Evolutionary conservation across 2,113 vertebrate species (phyloP), one percentile per base, ranked within the genome.

Genomic region (Polypterus bichir): DNA sequence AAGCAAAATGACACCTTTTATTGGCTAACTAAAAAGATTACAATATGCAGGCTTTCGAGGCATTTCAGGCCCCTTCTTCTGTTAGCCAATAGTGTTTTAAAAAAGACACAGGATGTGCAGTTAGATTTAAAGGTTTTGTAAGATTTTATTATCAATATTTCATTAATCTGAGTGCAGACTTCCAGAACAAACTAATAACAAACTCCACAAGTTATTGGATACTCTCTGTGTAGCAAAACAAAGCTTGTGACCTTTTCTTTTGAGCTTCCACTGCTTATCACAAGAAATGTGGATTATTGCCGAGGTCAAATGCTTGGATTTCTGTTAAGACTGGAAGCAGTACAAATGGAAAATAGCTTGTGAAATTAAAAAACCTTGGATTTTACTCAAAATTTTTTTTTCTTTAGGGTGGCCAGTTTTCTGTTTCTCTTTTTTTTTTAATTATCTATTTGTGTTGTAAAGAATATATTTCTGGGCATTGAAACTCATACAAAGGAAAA

Each of bases 231-330:
- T 61, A 80, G 58, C 58, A 75, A 76, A 80, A 79, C 66, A 72
- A 77, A 72, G 57, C 71, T 61, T 62, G 49, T 75, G 74, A 77
- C 71, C 70, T 79, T 65, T 74, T 48, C 59, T 46, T 51, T 47
- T 78, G 71, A 61, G 70, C 46, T 64, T 75, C 27, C 9, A 63
- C 47, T 61, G 71, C 68, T 74, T 77, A 79, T 71, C 66, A 73
- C 59, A 65, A 68, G 45, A 77, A 67, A 65, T 75, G 76, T 70
- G 76, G 64, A 56, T 56, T 56, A 56, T 3, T 6, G 54, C 62
- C 63, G 71, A 75, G 69, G 69, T 76, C 68, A 73, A 77, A 79
- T 63, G 68, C 44, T 62, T 72, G 63, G 11, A 65, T 70, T 76
- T 77, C 70, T 66, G 47, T 79, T 65, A 77, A 5, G 48, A 72